phyloP scores from a whole-genome alignment of 2,113 vertebrate genomes.

The Esox niger region DNA sequence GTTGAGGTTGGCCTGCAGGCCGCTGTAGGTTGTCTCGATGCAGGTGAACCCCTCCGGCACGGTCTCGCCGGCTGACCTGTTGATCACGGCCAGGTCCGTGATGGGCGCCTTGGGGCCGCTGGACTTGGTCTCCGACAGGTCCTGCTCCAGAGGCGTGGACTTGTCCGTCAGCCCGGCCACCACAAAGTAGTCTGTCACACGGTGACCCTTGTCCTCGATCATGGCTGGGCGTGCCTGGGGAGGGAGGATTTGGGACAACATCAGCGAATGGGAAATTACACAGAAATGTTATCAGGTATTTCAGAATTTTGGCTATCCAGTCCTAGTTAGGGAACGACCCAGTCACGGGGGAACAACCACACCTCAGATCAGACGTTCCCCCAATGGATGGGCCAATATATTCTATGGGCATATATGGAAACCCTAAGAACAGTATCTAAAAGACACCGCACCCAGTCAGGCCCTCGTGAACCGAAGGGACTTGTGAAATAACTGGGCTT shows the following conservation, averaged over 20 bases:
- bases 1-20: conserved; percentile 93
- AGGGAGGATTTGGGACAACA: conserved; percentile 1
- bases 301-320: background rate
- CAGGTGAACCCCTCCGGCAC: conserved; percentile 96
- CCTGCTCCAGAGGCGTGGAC: conserved; percentile 87
- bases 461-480: conserved; percentile 29
- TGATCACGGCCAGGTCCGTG: conserved; percentile 93
- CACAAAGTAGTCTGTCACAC: conserved; percentile 97
- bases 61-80: conserved; percentile 87
- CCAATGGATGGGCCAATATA: conserved; percentile 25
- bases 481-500: conserved; percentile 23
- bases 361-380: conserved; percentile 9
- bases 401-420: conserved; percentile 33
- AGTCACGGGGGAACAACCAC: too few species aligned
- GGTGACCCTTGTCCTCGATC: conserved; percentile 95
- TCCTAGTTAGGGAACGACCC: background rate
- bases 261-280: background rate
- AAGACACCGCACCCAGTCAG: conserved; percentile 15
- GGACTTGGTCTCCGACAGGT: conserved; percentile 88
- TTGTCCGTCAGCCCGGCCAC: conserved; percentile 94
- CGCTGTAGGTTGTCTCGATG: conserved; percentile 87
- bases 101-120: conserved; percentile 91
- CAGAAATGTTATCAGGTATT: background rate
- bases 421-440: conserved; percentile 44
- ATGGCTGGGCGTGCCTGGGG: conserved; percentile 78